A percentile compares a stretch with the other conserved stretches of the same genome.
These are phyloP conservation scores for Hymenopus coronatus DNA, from an alignment of 2,888 invertebrate species.

Conservation along the genomic window DNA sequence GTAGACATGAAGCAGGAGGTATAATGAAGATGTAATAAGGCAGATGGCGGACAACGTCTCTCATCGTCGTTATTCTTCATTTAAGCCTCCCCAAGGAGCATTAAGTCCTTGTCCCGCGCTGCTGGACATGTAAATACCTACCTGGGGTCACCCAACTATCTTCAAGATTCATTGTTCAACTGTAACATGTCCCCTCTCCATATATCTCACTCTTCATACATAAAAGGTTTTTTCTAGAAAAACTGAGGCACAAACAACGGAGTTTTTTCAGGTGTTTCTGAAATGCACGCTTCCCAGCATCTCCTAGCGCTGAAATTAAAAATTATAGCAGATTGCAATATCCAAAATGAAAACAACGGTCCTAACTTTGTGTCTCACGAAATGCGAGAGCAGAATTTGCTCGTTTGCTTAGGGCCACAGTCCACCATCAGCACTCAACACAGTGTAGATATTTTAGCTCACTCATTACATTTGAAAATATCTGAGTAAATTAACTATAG, in stretches of 20 bases:
- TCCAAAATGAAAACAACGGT: not conserved
- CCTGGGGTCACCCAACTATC: not conserved
- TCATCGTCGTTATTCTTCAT: not conserved
- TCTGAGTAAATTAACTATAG: too few relatives aligned
- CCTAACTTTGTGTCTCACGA: not conserved
- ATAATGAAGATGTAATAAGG: not conserved
- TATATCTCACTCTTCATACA: not conserved
- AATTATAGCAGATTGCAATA: not conserved
- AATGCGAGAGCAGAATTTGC: not conserved
- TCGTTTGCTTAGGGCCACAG: too few relatives aligned
- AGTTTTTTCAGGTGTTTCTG: not conserved
- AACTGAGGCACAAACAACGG: not conserved
- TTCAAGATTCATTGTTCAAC: not conserved
- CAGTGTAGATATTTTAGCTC: too few relatives aligned
- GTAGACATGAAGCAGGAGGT: not conserved
- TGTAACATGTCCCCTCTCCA: not conserved
- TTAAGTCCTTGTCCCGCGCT: not conserved
- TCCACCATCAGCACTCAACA: too few relatives aligned
- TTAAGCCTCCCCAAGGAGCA: not conserved
- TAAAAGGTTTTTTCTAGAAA: not conserved
- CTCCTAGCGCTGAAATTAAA: not conserved
- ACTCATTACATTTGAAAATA: too few relatives aligned
- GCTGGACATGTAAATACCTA: not conserved
- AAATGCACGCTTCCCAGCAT: not conserved
- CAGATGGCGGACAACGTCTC: not conserved